phyloP scores from a whole-genome alignment of 2,113 vertebrate genomes.

The Odobenus rosmarus region DNA sequence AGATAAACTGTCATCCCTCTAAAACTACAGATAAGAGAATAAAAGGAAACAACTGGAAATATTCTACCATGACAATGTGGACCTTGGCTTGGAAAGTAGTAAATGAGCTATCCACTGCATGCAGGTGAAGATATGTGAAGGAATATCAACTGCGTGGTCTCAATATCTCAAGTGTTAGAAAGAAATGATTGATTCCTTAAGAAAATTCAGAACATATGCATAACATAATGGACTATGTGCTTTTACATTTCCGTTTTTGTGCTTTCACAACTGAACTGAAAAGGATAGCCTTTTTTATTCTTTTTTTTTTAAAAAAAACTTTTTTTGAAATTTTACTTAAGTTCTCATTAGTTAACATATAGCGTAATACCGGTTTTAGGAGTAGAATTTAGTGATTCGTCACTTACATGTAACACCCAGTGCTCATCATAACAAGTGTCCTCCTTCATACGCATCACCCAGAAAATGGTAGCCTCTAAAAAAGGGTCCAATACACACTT shows the following conservation, averaged over 20 bases:
- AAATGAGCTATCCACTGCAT: not conserved
- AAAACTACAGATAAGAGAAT: not conserved
- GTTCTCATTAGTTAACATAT: too few species aligned
- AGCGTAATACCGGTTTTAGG: not conserved
- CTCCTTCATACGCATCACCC: not conserved
- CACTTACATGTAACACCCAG: not conserved
- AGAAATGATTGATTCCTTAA: not conserved
- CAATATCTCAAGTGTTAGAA: not conserved
- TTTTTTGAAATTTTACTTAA: too few species aligned
- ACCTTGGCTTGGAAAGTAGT: not conserved
- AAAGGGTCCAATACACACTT: not conserved
- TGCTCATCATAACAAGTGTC: not conserved
- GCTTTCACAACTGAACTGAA: not conserved
- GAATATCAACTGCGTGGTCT: not conserved
- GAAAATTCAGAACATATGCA: conserved; percentile 16
- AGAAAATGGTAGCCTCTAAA: not conserved
- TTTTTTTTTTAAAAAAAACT: too few species aligned
- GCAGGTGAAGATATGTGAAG: not conserved
- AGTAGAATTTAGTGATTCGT: not conserved
- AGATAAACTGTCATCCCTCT: not conserved
- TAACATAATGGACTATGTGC: not conserved
- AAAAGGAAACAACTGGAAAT: conserved; percentile 38
- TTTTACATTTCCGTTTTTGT: not conserved
- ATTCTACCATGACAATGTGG: not conserved
- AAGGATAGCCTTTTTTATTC: not conserved